These are phyloP conservation scores for Colossoma macropomum DNA, from an alignment of 2,113 vertebrate species.

Conservation along the genomic window DNA sequence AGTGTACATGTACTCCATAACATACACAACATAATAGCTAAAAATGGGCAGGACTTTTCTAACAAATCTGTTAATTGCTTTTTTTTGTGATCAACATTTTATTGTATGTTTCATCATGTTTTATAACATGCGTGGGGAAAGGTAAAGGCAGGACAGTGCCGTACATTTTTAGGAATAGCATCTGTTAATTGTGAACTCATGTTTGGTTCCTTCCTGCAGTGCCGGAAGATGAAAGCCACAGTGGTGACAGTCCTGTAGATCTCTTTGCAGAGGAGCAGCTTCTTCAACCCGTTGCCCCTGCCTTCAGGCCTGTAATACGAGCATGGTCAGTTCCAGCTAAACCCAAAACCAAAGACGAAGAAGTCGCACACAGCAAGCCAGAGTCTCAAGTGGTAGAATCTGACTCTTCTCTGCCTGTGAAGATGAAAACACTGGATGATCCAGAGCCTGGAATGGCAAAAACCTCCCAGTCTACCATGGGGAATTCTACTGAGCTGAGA, in stretches of 20 bases:
- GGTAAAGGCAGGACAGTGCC: too few species aligned
- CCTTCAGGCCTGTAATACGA: conserved; percentile 54
- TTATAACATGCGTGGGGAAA: too few species aligned
- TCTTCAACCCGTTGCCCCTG: conserved; percentile 76
- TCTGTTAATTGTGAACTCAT: background rate
- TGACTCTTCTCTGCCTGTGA: conserved; percentile 28
- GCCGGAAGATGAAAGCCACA: conserved; percentile 87
- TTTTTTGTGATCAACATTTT: too few species aligned
- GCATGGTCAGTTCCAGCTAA: conserved; percentile 55
- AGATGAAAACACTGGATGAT: fast-evolving
- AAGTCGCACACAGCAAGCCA: conserved; percentile 23
- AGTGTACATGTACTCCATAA: too few species aligned
- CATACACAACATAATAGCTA: background rate
- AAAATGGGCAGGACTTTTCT: background rate
- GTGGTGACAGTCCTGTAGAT: conserved; percentile 84
- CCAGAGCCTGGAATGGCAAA: background rate
- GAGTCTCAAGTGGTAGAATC: conserved; percentile 41
- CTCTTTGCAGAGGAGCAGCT: conserved; percentile 91
- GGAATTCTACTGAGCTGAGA: conserved; percentile 1
- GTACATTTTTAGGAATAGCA: too few species aligned
- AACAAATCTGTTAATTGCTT: too few species aligned
- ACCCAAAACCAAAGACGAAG: background rate
- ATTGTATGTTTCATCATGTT: too few species aligned
- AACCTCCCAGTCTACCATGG: conserved; percentile 7
- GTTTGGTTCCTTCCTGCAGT: conserved; percentile 58